A percentile compares a stretch with the other conserved stretches of the same genome.
These are phyloP conservation scores for Hemibagrus wyckioides DNA, from an alignment of 2,113 vertebrate species.

Conservation along the genomic window DNA sequence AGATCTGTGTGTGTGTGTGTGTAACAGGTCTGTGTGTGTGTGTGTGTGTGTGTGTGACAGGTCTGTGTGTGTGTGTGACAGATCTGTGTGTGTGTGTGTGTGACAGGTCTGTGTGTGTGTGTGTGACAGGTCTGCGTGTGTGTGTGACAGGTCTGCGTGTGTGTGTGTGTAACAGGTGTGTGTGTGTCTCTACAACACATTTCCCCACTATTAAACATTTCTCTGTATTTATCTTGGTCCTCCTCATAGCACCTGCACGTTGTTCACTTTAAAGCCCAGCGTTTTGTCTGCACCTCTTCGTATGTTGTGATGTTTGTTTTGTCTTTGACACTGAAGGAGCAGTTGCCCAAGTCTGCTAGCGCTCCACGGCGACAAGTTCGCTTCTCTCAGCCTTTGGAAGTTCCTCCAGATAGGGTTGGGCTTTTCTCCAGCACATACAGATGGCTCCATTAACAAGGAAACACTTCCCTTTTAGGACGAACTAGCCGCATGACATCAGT, in stretches of 20 bases:
- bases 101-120: too few species aligned
- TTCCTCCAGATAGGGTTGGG: slow-evolving; percentile 78
- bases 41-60: too few species aligned
- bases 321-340: slow-evolving; percentile 73
- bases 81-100: too few species aligned
- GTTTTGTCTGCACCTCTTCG: slow-evolving; percentile 32
- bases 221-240: slow-evolving; percentile 10
- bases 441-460: slow-evolving; percentile 79
- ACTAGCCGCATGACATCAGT: background rate
- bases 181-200: slow-evolving; percentile 54
- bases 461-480: slow-evolving; percentile 60
- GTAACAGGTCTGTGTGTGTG: too few species aligned
- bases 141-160: too few species aligned
- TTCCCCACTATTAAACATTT: slow-evolving; percentile 34
- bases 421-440: slow-evolving; percentile 69
- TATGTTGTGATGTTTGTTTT: slow-evolving; percentile 61
- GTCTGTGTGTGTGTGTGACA: too few species aligned
- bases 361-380: slow-evolving; percentile 76
- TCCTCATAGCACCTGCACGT: background rate
- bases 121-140: too few species aligned
- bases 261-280: background rate
- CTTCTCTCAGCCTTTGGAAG: slow-evolving; percentile 79
- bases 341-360: slow-evolving; percentile 74
- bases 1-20: too few species aligned
- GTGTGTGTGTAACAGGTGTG: too few species aligned